phyloP scores from a whole-genome alignment of 1,140 invertebrate species.

The Drosophila willistoni region DNA sequence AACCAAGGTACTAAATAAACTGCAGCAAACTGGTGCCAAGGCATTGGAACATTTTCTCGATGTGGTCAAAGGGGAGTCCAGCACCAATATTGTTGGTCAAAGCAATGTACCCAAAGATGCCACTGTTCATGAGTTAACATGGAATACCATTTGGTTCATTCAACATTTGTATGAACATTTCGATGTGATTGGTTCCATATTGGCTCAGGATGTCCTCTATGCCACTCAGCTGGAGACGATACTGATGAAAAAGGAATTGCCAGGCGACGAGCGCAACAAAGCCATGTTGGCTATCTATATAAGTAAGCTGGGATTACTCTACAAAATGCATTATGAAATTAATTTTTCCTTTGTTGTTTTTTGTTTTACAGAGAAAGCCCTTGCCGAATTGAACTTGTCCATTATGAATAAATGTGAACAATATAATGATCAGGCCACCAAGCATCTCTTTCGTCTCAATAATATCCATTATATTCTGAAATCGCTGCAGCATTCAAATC shows the following conservation, averaged over 20 bases:
- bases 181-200: conserved; percentile 88
- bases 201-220: conserved; percentile 86
- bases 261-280: conserved; percentile 85
- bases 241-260: conserved; percentile 84
- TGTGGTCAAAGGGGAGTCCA: conserved; percentile 92
- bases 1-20: conserved; percentile 88
- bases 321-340: not conserved
- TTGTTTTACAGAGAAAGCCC: conserved; percentile 89
- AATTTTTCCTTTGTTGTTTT: conserved; percentile 33
- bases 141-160: conserved; percentile 94
- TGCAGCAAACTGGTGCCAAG: conserved; percentile 92
- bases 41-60: conserved; percentile 97
- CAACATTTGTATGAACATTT: conserved; percentile 92
- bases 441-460: conserved; percentile 94
- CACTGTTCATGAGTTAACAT: conserved; percentile 97
- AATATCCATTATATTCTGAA: conserved; percentile 95
- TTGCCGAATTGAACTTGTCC: conserved; percentile 93
- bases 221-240: conserved; percentile 83
- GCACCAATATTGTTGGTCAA: conserved; percentile 87
- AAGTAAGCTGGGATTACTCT: conserved; percentile 84
- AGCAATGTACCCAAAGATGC: conserved; percentile 92
- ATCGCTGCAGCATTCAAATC: conserved; percentile 91
- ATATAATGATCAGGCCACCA: conserved; percentile 91
- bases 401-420: conserved; percentile 93
- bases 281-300: conserved; percentile 90